phyloP scores from a whole-genome alignment of 2,797 vertebrate genomes.

The Hippoglossus hippoglossus region DNA sequence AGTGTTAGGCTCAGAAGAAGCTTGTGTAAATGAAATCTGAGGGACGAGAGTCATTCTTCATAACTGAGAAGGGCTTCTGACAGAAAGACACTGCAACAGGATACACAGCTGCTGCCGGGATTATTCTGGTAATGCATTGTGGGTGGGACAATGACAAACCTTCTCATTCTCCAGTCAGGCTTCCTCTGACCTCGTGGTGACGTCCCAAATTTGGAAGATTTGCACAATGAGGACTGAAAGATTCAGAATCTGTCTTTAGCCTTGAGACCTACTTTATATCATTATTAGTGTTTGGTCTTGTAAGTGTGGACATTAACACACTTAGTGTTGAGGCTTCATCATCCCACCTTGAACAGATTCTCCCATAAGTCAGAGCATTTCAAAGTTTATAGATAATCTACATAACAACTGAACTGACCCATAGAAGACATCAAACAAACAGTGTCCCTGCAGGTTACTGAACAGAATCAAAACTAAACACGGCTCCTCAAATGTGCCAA shows the following conservation, averaged over 20 bases:
- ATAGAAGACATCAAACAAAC: not conserved
- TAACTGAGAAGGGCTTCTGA: conserved; percentile 12
- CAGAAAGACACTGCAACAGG: conserved; percentile 29
- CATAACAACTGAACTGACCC: not conserved
- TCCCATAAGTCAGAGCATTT: not conserved
- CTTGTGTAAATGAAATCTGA: conserved; percentile 41
- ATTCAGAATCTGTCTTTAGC: conserved; percentile 1
- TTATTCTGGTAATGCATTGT: conserved; percentile 12
- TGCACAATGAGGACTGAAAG: conserved; percentile 5
- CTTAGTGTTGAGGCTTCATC: not conserved
- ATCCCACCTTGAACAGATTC: not conserved
- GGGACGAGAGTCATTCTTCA: conserved; percentile 3
- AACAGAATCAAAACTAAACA: conserved; percentile 1
- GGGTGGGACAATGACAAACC: not conserved
- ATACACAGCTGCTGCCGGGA: conserved; percentile 33
- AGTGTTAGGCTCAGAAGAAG: conserved; percentile 5
- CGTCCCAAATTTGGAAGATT: not conserved
- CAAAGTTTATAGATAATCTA: not conserved
- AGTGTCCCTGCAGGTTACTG: not conserved
- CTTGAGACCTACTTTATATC: not conserved
- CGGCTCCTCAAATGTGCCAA: conserved; percentile 18
- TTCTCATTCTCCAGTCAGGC: conserved; percentile 6
- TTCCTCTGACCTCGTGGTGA: conserved; percentile 17
- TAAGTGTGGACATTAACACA: not conserved
- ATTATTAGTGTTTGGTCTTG: conserved; percentile 26